Percentiles rank a stretch among this genome's conserved stretches.
Conservation (phyloP, 1,140 invertebrate species). For the Diplogasteroides magnus region DNA sequence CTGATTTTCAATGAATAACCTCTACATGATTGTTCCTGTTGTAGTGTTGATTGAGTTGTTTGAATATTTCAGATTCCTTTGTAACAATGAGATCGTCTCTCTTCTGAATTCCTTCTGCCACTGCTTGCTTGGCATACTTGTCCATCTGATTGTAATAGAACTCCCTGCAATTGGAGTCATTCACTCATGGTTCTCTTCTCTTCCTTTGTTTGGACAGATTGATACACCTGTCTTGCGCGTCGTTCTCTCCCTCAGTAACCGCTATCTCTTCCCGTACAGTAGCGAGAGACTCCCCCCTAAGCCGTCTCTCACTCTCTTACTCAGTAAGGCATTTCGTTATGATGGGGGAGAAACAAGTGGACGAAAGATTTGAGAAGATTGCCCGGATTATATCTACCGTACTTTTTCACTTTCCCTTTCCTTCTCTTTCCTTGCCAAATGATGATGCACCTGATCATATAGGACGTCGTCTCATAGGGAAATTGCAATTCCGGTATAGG, state of each 20-base stretch:
- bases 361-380: too few relatives aligned
- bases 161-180: slow-evolving; percentile 70
- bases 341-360: too few relatives aligned
- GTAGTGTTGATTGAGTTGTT: slow-evolving; percentile 96
- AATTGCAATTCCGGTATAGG: too few relatives aligned
- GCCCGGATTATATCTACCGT: too few relatives aligned
- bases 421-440: too few relatives aligned
- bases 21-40: slow-evolving; percentile 99
- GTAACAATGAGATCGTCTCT: slow-evolving; percentile 86
- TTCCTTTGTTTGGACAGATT: neutral
- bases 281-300: neutral
- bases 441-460: too few relatives aligned
- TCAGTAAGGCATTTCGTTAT: neutral
- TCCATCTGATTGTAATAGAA: slow-evolving; percentile 99
- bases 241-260: neutral
- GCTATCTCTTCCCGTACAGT: neutral
- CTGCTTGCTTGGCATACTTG: slow-evolving; percentile 93
- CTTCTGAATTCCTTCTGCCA: slow-evolving; percentile 88
- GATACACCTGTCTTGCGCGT: neutral
- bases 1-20: slow-evolving; percentile 64
- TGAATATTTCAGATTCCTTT: slow-evolving; percentile 90
- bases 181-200: neutral
- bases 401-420: too few relatives aligned
- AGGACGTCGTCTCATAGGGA: too few relatives aligned
- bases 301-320: neutral